phyloP scores from a whole-genome alignment of 2,113 vertebrate genomes.

The Zosterops pallidus region DNA sequence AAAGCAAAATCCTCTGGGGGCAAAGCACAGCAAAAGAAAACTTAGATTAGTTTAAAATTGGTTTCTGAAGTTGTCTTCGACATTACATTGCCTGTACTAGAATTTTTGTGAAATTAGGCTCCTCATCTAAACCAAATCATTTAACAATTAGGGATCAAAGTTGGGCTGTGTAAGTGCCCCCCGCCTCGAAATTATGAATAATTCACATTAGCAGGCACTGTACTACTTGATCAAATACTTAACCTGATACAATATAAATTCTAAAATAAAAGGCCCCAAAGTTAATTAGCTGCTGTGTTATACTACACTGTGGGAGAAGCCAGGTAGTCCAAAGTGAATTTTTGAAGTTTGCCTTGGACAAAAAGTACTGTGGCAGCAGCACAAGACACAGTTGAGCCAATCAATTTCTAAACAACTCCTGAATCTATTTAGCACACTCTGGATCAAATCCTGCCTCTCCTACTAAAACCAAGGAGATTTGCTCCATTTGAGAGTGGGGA shows the following conservation, averaged over 20 bases:
- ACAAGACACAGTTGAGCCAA: background rate
- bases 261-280: background rate
- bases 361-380: background rate
- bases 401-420: background rate
- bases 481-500: background rate
- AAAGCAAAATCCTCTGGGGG: background rate
- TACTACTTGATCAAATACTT: background rate
- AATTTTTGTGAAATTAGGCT: background rate
- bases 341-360: background rate
- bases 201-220: background rate
- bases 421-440: background rate
- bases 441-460: background rate
- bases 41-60: background rate
- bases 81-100: background rate
- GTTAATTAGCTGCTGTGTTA: background rate
- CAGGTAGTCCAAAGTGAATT: background rate
- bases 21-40: background rate
- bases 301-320: background rate
- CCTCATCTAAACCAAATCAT: background rate
- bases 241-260: background rate
- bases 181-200: fast-evolving
- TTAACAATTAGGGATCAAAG: background rate
- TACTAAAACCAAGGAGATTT: background rate
- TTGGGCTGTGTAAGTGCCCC: background rate
- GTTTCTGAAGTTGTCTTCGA: background rate